Conservation (phyloP, 2,888 invertebrate genomes). For the Acholoe squamosa region DNA sequence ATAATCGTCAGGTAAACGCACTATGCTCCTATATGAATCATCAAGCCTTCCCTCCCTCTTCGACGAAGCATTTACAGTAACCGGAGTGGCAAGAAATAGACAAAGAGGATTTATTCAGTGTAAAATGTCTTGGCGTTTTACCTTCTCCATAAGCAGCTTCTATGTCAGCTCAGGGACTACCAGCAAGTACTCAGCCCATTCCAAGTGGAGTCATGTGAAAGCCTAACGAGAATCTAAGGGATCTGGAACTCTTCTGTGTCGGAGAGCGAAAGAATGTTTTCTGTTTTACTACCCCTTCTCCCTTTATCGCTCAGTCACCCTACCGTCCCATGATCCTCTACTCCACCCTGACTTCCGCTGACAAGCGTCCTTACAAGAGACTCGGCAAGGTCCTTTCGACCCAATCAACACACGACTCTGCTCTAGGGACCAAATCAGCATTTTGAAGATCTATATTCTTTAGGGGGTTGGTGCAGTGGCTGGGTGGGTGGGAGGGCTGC, state of each 20-base stretch:
- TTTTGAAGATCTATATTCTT: no score
- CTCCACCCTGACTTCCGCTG: no score
- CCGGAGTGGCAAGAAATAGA: neutral
- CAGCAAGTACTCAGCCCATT: conserved; percentile 8
- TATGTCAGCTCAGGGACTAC: neutral
- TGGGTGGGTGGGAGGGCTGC: no score
- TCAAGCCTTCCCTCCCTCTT: neutral
- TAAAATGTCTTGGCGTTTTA: neutral
- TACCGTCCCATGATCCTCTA: no score
- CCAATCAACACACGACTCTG: no score
- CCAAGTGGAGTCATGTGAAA: neutral
- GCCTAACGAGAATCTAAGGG: neutral
- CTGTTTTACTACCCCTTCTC: no score
- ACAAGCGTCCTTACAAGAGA: no score
- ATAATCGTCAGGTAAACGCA: neutral
- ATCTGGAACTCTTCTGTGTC: conserved; percentile 2
- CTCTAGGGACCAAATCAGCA: no score
- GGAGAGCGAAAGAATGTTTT: neutral
- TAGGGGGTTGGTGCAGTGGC: no score
- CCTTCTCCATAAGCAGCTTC: neutral
- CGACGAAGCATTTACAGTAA: neutral
- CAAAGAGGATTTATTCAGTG: neutral
- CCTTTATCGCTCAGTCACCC: no score
- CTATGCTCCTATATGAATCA: neutral
- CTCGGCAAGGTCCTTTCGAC: no score